Evolutionary conservation across 2,888 invertebrate species (phyloP), one percentile per base, ranked within the genome.

Genomic region (Poecilus cupreus): DNA sequence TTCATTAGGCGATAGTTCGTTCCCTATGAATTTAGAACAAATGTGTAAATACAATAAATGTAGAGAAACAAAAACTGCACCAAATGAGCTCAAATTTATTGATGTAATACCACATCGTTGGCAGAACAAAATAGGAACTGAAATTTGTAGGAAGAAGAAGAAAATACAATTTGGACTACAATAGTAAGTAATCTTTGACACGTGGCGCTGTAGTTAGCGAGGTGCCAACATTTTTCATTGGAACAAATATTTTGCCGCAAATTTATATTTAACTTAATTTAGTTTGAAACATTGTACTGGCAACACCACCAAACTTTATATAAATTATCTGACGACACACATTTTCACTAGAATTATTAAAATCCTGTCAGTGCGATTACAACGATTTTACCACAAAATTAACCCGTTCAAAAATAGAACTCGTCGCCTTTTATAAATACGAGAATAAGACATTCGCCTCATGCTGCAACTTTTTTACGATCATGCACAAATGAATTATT

Each of bases 191-290:
- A 11, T 22, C 6, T 54, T 54, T 10, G 54, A 54, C 54, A 54
- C 54, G 54, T 54, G 54, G 54, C 32, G 18, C 54, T 18, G 18
- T 6, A 20, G 22, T 20, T 3, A 1, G 3, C 54, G 20, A 20
- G 32, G 32, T 54, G 54, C 54, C 54, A 54, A 54, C 22, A 54
- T 54, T 54, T 54, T 54, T 54, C 54, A 10, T 20, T 20, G 22
- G 16, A n/a, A 49, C 49, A 49, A 49, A 54, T 54, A 54, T 54
- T 54, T 54, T 54, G 54, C 11, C 54, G 11, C 54, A 54, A 51
- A 18, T 54, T 54, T 54, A 54, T 54, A 54, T 54, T 54, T 54
- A 54, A 54, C 54, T 54, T 54, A 18, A 54, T 54, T 54, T 54
- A 54, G 54, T 8, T 54, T 54, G 54, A 54, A 22, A 22, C 22